Conservation (phyloP, 2,113 vertebrate species). For the Notarius quadriscutis region DNA sequence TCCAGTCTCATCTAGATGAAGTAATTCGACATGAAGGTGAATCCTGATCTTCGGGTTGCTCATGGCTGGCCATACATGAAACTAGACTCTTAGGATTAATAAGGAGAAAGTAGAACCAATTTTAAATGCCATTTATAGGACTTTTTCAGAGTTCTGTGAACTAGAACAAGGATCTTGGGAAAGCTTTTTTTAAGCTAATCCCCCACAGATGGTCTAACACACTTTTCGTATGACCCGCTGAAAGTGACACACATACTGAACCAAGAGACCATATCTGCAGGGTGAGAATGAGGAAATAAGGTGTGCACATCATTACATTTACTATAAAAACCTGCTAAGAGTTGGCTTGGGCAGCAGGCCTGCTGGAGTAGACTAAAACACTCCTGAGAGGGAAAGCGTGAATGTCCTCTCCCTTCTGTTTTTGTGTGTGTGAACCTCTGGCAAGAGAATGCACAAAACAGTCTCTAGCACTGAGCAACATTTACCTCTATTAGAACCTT, state of each 20-base stretch:
- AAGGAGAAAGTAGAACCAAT: constrained; percentile 19
- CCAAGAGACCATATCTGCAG: constrained; percentile 11
- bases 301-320: neutral
- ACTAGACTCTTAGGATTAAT: constrained; percentile 4
- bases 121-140: constrained; percentile 38
- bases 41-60: neutral
- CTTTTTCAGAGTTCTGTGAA: constrained; percentile 36
- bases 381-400: neutral
- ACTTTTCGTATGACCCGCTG: constrained; percentile 42
- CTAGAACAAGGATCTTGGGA: constrained; percentile 52
- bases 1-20: neutral
- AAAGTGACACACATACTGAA: constrained; percentile 34
- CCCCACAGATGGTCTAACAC: constrained; percentile 42
- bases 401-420: neutral
- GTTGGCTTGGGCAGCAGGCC: neutral
- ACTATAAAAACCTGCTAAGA: neutral
- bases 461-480: neutral
- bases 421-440: neutral
- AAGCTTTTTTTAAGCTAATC: constrained; percentile 47
- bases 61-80: neutral
- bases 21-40: neutral
- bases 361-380: constrained; percentile 2
- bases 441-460: neutral
- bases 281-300: neutral
- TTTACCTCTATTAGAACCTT: neutral